These are phyloP conservation scores for Cuniculus paca DNA, from an alignment of 2,797 vertebrate genomes.

Conservation along the genomic window DNA sequence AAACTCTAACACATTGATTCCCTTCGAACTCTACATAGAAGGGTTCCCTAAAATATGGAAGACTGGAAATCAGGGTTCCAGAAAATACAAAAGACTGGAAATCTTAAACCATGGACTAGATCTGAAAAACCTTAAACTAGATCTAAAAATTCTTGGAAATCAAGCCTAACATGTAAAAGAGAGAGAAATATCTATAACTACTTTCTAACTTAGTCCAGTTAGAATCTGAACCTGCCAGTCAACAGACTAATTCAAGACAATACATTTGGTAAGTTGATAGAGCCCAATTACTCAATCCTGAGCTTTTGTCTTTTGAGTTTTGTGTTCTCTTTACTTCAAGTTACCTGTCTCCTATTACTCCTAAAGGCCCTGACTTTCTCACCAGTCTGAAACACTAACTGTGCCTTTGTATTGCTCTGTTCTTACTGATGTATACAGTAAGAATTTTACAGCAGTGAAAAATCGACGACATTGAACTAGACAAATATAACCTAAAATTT, in stretches of 20 bases:
- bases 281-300: not conserved
- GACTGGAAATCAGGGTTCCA: not conserved
- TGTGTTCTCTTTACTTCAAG: conserved; percentile 21
- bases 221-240: not conserved
- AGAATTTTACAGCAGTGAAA: conserved; percentile 24
- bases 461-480: conserved; percentile 21
- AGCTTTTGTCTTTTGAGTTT: conserved; percentile 15
- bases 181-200: not conserved
- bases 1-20: conserved; percentile 4
- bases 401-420: conserved; percentile 22
- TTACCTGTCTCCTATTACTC: not conserved
- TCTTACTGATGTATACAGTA: conserved; percentile 16
- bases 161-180: conserved; percentile 4
- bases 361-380: conserved; percentile 41
- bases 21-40: not conserved
- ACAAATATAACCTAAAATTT: conserved; percentile 37
- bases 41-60: not conserved
- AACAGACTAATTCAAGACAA: not conserved
- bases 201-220: not conserved
- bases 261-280: not conserved
- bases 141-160: not conserved
- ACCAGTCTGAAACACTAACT: conserved; percentile 1
- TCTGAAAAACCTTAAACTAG: conserved; percentile 60
- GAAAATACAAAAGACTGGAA: not conserved
- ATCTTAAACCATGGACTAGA: not conserved